These are phyloP conservation scores for Luehdorfia chinensis DNA, from an alignment of 1,140 invertebrate species.

Conservation along the genomic window DNA sequence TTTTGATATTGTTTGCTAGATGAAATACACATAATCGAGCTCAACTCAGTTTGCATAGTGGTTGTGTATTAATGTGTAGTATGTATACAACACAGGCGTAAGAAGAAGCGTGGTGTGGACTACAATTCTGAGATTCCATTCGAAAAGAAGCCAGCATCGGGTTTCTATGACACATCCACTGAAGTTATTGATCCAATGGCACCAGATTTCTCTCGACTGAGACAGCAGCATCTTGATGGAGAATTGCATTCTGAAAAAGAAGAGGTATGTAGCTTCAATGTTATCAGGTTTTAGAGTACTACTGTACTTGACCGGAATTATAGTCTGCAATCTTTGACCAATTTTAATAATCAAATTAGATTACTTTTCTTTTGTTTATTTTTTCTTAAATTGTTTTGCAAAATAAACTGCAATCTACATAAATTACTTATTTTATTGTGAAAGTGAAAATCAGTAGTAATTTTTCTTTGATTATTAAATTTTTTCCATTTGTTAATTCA, in stretches of 20 bases:
- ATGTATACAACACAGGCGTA: slow-evolving; percentile 79
- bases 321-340: not conserved
- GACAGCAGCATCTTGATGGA: slow-evolving; percentile 96
- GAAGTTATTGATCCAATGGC: slow-evolving; percentile 93
- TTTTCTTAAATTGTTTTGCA: no score
- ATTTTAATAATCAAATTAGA: not conserved
- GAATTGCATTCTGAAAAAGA: slow-evolving; percentile 93
- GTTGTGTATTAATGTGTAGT: no score
- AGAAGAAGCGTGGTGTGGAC: slow-evolving; percentile 93
- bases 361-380: not conserved
- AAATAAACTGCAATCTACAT: no score
- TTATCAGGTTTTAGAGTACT: not conserved
- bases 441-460: no score
- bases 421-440: no score
- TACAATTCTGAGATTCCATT: slow-evolving; percentile 99
- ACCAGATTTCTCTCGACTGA: slow-evolving; percentile 91
- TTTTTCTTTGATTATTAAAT: no score
- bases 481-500: no score
- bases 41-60: no score
- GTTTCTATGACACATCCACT: slow-evolving; percentile 96
- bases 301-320: not conserved
- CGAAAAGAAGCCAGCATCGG: slow-evolving; percentile 93
- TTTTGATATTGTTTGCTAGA: no score
- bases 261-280: slow-evolving; percentile 80
- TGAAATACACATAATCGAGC: no score